These are phyloP conservation scores for Yponomeuta plumbellus DNA, from an alignment of 2,888 invertebrate species.

Conservation along the genomic window DNA sequence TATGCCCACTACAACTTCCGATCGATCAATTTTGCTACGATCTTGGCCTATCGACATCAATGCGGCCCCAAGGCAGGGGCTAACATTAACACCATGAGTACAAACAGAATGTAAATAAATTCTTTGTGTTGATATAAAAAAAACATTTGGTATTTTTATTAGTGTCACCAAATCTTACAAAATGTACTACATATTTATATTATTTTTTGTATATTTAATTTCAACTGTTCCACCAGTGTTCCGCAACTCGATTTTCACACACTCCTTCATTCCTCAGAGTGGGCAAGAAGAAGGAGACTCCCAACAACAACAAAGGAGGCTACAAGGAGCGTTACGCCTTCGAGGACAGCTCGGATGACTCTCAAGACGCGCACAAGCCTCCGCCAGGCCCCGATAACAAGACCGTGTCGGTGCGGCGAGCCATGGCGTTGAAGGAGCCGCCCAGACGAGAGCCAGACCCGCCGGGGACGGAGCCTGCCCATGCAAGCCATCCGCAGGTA, in stretches of 20 bases:
- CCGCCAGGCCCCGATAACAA: slow-evolving; percentile 65
- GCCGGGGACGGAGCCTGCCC: slow-evolving; percentile 68
- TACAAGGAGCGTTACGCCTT: slow-evolving; percentile 72
- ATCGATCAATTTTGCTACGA: no score
- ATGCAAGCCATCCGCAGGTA: slow-evolving; percentile 44
- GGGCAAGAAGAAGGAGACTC: slow-evolving; percentile 75
- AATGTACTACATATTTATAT: no score
- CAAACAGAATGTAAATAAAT: no score
- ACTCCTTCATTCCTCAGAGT: slow-evolving; percentile 49
- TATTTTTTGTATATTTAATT: no score
- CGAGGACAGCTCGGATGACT: slow-evolving; percentile 71
- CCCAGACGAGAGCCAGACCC: slow-evolving; percentile 75
- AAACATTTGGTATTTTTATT: no score
- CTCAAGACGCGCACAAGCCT: slow-evolving; percentile 55
- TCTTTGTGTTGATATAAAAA: no score
- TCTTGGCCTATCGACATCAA: no score
- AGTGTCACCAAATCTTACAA: no score
- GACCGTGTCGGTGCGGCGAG: slow-evolving; percentile 76
- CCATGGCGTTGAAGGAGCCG: slow-evolving; percentile 80
- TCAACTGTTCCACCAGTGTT: no score
- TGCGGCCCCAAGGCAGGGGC: no score
- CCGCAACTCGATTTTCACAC: slow-evolving; percentile 18
- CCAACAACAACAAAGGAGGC: slow-evolving; percentile 64
- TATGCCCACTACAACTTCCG: no score
- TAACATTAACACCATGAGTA: no score